Percentiles rank a stretch among this genome's conserved stretches.
phyloP scores from a whole-genome alignment of 2,797 vertebrate species.

The Erethizon dorsatum region DNA sequence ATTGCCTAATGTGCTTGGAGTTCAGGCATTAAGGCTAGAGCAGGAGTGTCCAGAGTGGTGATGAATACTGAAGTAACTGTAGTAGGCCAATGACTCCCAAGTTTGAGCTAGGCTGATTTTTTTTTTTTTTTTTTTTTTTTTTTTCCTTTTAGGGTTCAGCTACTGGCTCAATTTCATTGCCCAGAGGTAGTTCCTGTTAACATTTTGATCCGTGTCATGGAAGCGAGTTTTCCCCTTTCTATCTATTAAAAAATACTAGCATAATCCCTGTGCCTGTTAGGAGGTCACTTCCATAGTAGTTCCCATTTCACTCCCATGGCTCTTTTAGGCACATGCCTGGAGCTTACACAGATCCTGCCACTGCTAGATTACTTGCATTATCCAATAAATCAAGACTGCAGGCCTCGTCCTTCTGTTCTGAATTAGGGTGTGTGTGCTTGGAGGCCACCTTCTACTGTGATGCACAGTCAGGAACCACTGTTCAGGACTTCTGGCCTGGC shows the following conservation, averaged over 20 bases:
- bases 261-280: background rate
- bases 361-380: background rate
- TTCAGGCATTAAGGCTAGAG: background rate
- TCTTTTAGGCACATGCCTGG: background rate
- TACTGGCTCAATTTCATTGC: background rate
- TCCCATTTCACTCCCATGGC: fast-evolving
- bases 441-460: background rate
- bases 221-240: background rate
- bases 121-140: constrained; percentile 36
- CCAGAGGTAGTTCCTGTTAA: background rate
- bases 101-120: background rate
- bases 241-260: background rate
- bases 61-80: background rate
- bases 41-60: background rate
- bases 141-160: background rate
- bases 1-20: background rate
- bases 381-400: background rate
- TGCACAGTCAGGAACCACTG: background rate
- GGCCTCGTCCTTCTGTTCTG: background rate
- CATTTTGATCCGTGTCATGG: background rate
- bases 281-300: background rate
- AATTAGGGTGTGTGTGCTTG: background rate
- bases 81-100: background rate
- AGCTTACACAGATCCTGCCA: background rate
- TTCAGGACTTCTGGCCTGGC: background rate